Conservation (phyloP, 1,140 invertebrate genomes). For the Babylonia areolata region DNA sequence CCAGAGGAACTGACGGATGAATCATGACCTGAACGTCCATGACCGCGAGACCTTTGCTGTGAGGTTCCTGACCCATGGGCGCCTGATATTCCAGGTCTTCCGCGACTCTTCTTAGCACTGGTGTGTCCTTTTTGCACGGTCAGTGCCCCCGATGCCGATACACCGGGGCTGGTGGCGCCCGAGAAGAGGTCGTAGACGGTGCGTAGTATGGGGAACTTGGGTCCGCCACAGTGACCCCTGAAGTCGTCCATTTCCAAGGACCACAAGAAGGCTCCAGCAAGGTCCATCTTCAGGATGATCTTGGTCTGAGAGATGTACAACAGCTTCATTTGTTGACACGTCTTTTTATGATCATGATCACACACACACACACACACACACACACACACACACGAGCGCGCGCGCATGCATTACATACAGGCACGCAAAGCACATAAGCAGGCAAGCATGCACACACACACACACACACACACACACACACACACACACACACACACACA, state of each 20-base stretch:
- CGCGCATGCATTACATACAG: no score
- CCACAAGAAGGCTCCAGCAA: slow-evolving; percentile 82
- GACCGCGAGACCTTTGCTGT: neutral
- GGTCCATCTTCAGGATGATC: slow-evolving; percentile 59
- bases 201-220: slow-evolving; percentile 55
- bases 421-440: no score
- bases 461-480: no score
- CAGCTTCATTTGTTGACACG: no score
- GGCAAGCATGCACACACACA: no score
- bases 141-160: neutral
- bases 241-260: slow-evolving; percentile 78
- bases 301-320: slow-evolving; percentile 28
- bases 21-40: neutral
- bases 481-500: no score
- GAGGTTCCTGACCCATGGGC: neutral
- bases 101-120: neutral
- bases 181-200: slow-evolving; percentile 48
- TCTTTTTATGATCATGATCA: no score
- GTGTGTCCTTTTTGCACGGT: neutral
- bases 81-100: neutral
- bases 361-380: no score
- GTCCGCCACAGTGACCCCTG: slow-evolving; percentile 51
- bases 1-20: neutral
- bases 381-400: no score
- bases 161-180: neutral